Evolutionary conservation across 2,888 invertebrate species (phyloP).

Genomic region (Perithous albicinctus): DNA sequence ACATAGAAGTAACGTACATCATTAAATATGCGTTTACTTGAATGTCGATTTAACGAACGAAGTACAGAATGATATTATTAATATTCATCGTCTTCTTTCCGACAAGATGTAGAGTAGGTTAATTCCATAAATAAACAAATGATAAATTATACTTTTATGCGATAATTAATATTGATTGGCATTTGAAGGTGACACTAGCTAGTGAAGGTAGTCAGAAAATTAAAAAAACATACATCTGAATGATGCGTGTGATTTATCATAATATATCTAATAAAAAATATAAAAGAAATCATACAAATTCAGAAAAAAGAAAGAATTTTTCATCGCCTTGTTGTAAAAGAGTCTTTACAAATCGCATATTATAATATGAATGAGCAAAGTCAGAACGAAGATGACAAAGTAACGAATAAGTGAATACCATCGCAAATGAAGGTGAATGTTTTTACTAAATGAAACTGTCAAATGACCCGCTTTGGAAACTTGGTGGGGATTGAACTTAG

Average conservation of each 20-base stretch:
- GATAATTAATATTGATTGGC: too few relatives aligned
- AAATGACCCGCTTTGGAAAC: slow-evolving; percentile 71
- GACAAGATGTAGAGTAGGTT: too few relatives aligned
- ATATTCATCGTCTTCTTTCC: too few relatives aligned
- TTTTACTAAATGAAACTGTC: slow-evolving; percentile 43
- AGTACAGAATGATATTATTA: too few relatives aligned
- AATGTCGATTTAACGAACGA: too few relatives aligned
- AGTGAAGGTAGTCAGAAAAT: too few relatives aligned
- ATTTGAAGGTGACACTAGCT: background rate
- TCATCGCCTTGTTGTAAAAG: background rate
- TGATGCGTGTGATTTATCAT: too few relatives aligned
- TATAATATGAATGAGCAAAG: background rate
- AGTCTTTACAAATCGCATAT: background rate
- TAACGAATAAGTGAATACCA: slow-evolving; percentile 35
- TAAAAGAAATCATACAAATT: background rate
- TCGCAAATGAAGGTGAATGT: slow-evolving; percentile 63
- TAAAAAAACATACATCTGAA: too few relatives aligned
- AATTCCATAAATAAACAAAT: background rate
- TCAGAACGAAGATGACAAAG: background rate
- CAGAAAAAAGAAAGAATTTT: background rate
- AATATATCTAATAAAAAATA: background rate
- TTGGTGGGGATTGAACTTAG: slow-evolving; percentile 61
- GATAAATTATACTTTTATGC: background rate
- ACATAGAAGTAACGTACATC: too few relatives aligned
- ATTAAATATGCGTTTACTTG: too few relatives aligned